Percentiles rank a stretch among this genome's conserved stretches.
These are phyloP conservation scores for Lichenostomus cassidix DNA, from an alignment of 2,113 vertebrate species.

Conservation along the genomic window DNA sequence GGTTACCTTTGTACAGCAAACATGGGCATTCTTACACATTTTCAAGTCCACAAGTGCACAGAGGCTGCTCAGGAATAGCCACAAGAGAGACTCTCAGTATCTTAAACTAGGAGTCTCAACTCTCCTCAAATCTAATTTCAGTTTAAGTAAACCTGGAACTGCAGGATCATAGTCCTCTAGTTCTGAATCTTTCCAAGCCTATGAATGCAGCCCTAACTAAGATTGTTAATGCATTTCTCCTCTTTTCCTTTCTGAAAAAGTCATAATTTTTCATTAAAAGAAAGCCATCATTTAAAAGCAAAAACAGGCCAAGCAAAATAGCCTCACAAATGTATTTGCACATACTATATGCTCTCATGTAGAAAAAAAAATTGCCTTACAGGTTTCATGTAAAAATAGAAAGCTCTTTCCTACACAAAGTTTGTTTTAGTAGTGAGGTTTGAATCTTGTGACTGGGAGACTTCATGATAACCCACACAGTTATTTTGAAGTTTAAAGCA, in stretches of 20 bases:
- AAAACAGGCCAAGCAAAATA: background rate
- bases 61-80: background rate
- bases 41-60: background rate
- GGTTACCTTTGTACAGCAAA: background rate
- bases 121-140: background rate
- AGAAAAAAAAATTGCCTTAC: background rate
- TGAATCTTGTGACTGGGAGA: background rate
- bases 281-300: background rate
- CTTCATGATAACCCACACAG: background rate
- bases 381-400: conserved; percentile 12
- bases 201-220: background rate
- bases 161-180: background rate
- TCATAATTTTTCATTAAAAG: background rate
- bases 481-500: background rate
- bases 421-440: conserved; percentile 10
- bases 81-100: background rate
- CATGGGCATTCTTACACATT: background rate
- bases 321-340: background rate
- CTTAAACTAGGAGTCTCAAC: background rate
- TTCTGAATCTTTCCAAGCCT: background rate
- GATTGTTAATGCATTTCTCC: background rate
- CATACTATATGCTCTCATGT: background rate
- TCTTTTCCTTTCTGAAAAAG: background rate
- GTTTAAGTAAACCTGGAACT: background rate
- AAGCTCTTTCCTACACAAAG: background rate